phyloP scores from a whole-genome alignment of 2,888 invertebrate genomes.

The Ariolimax columbianus region DNA sequence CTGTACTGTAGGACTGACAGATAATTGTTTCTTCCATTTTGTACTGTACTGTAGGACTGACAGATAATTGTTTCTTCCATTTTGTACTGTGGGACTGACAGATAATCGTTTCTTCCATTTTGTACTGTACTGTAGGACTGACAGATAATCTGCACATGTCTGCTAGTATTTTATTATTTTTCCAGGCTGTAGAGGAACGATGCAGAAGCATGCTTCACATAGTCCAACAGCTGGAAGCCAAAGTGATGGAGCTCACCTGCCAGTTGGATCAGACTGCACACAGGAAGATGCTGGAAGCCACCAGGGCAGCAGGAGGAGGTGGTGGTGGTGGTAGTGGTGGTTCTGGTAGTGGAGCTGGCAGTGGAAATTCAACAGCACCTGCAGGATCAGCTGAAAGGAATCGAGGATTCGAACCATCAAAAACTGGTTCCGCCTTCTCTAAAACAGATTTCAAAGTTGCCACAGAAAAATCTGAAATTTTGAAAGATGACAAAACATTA shows the following conservation, averaged over 20 bases:
- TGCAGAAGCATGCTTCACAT: constrained; percentile 62
- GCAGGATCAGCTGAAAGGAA: background rate
- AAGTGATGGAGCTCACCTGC: constrained; percentile 63
- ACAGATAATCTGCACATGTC: background rate
- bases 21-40: no score
- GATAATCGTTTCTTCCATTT: no score
- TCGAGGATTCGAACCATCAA: background rate
- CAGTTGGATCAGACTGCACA: constrained; percentile 61
- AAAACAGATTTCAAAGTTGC: background rate
- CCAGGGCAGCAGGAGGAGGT: background rate
- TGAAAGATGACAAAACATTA: background rate
- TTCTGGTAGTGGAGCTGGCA: background rate
- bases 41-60: no score
- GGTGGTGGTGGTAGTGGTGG: background rate
- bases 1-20: no score
- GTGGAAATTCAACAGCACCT: background rate
- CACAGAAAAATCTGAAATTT: background rate
- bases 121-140: no score
- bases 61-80: no score
- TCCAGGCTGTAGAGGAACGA: constrained; percentile 69
- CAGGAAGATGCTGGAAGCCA: constrained; percentile 39
- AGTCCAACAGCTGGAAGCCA: constrained; percentile 67
- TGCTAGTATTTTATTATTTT: background rate
- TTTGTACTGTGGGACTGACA: no score
- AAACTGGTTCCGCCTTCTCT: background rate